Base-by-base conservation (phyloP, 2,888 invertebrate species). In the Leuctra nigra region DNA sequence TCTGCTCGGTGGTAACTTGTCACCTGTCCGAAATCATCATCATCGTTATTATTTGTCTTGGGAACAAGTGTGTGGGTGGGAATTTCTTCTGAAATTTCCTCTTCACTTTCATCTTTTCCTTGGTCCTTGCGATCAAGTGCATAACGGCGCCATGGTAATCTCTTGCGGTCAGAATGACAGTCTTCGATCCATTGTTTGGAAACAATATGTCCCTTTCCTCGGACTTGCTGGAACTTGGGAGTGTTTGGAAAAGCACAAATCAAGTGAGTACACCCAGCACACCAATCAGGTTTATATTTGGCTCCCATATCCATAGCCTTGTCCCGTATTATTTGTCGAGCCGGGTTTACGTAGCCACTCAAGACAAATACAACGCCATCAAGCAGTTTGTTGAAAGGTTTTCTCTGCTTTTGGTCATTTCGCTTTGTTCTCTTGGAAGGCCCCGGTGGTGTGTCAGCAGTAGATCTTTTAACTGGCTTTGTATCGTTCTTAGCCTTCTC, bases 231-330 rank as follows among this genome's bases (percentile, higher is more conserved):
- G 69, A 87, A 87, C 72, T 94, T 94, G 3, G 94, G 95, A 4
- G 94, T 94, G 70, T 89, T 89, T 4, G 80, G 75, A 73, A 92
- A 93, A 11, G 94, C 93, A 74, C 93, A 94, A 44, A 95, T 79
- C 61, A 95, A 81, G 74, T 94, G 94, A 4, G 92, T 93, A 69
- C 89, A 91, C 23, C 68, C 69, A 16, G 72, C 68, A 53, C 79
- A 78, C 92, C 92, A 93, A 73, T 89, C 87, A 0, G 80, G 74
- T 68, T 78, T 80, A 68, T 88, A 91, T 63, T 75, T 77, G 1
- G 91, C 93, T 1, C 94, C 94, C 80, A 95, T 81, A 54, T 80
- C 78, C 2, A 84, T 57, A 4, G 87, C 91, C 63, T 79, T 77
- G 60, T 77, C 78, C 33, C 93, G 74, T 50, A 94, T 67, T 58